A percentile compares a stretch with the other conserved stretches of the same genome.
Conservation (phyloP, 2,797 vertebrate species). For the Sebastes trivittatus region DNA sequence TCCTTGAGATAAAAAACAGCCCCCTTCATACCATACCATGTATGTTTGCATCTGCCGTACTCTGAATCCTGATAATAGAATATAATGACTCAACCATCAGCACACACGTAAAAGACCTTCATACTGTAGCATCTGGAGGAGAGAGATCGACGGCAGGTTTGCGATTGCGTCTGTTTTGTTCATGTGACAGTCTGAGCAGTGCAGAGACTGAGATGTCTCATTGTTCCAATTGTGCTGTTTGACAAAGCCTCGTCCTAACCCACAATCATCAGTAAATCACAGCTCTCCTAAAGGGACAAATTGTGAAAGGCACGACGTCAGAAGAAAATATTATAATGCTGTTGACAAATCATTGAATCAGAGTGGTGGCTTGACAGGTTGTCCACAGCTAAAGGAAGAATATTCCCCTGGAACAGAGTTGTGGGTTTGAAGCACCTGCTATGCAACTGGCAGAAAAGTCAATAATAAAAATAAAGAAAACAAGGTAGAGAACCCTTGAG, state of each 20-base stretch:
- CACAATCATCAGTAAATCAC: background rate
- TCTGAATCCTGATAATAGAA: background rate
- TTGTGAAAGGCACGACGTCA: background rate
- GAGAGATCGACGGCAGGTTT: background rate
- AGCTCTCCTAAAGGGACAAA: background rate
- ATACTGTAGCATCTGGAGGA: background rate
- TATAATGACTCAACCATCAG: background rate
- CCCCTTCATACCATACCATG: background rate
- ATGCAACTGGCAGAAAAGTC: background rate
- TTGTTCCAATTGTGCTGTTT: conserved; percentile 20
- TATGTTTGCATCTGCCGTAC: conserved; percentile 10
- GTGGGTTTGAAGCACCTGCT: background rate
- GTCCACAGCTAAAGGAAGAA: background rate
- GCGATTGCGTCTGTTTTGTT: background rate
- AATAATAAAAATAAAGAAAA: background rate
- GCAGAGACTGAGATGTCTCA: background rate
- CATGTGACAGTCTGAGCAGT: background rate
- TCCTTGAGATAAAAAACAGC: background rate
- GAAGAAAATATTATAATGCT: background rate
- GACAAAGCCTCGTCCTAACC: background rate
- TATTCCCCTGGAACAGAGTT: background rate
- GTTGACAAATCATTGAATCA: background rate
- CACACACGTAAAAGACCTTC: conserved; percentile 1
- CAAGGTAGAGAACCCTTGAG: background rate
- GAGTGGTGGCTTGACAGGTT: background rate